Conservation (phyloP, 2,888 invertebrate genomes). For the Autographa pulchrina region DNA sequence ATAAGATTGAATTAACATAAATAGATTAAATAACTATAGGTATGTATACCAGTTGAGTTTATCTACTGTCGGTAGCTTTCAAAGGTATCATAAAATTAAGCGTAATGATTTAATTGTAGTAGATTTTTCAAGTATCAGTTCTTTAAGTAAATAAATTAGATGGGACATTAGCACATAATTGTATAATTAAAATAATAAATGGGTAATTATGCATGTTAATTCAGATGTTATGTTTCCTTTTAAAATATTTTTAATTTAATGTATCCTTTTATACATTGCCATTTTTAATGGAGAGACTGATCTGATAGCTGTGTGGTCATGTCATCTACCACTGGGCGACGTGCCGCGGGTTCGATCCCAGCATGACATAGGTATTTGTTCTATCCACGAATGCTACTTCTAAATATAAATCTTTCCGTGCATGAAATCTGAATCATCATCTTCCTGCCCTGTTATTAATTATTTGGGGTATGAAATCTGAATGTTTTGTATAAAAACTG, state of each 20-base stretch:
- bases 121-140: slow-evolving; percentile 8
- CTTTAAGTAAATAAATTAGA: background rate
- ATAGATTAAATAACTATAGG: background rate
- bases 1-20: slow-evolving; percentile 18
- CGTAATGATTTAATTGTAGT: background rate
- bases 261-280: background rate
- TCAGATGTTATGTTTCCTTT: background rate
- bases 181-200: background rate
- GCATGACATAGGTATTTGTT: too few species aligned
- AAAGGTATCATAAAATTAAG: slow-evolving; percentile 27
- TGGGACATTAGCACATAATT: background rate
- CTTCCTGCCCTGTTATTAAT: too few species aligned
- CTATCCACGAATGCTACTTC: too few species aligned
- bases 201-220: background rate
- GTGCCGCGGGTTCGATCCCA: too few species aligned
- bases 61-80: slow-evolving; percentile 1
- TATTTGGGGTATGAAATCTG: too few species aligned
- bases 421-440: too few species aligned
- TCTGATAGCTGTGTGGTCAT: too few species aligned
- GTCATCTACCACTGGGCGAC: too few species aligned
- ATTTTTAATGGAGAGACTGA: background rate
- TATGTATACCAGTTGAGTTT: background rate
- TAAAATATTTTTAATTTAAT: background rate
- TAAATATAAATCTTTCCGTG: too few species aligned
- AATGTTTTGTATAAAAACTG: too few species aligned